Conservation (phyloP, 2,797 vertebrate species). For the Eulemur coronatus region DNA sequence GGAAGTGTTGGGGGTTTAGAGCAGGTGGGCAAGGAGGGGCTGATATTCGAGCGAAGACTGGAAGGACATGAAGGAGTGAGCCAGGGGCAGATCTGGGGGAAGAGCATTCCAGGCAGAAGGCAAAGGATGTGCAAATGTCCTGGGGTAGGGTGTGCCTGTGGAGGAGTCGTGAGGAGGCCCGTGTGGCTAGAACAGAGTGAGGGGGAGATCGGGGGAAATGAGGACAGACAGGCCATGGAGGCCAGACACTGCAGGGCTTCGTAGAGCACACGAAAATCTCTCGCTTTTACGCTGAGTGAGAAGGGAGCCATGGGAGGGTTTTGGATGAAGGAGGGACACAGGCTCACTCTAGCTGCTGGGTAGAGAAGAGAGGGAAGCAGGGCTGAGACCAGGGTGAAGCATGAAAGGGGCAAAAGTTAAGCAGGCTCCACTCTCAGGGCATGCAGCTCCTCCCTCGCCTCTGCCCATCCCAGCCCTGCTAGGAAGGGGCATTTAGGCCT, state of each 20-base stretch:
- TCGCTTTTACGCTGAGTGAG: not conserved
- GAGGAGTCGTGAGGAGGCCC: not conserved
- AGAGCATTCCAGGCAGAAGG: not conserved
- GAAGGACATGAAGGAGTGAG: not conserved
- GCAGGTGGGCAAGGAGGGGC: not conserved
- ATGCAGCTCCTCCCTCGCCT: no score
- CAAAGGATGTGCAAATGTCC: not conserved
- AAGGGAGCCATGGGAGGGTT: not conserved
- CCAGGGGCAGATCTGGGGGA: not conserved
- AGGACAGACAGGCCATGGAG: no score
- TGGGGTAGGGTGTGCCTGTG: not conserved
- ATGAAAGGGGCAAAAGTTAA: no score
- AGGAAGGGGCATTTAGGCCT: not conserved
- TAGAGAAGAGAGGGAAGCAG: not conserved
- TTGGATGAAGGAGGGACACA: not conserved
- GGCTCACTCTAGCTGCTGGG: not conserved
- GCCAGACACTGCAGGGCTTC: not conserved
- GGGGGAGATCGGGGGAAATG: fast-evolving
- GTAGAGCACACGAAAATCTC: fast-evolving
- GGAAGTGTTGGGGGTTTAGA: not conserved
- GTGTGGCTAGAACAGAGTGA: not conserved
- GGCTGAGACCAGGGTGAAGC: not conserved
- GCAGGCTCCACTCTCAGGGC: no score
- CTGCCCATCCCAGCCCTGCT: not conserved
- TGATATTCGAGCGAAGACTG: not conserved